phyloP scores from a whole-genome alignment of 2,113 vertebrate genomes.

The Hystrix cristata region DNA sequence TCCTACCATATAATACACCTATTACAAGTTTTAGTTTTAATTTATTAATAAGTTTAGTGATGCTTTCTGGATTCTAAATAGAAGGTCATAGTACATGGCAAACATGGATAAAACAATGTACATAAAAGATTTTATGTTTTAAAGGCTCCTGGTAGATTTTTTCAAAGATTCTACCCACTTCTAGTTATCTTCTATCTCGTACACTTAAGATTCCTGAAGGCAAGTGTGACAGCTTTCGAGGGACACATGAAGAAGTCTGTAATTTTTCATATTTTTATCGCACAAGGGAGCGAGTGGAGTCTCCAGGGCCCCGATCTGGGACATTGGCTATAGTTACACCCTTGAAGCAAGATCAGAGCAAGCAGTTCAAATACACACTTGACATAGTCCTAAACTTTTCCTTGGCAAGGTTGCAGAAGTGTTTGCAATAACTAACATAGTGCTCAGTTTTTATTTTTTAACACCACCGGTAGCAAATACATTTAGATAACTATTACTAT shows the following conservation, averaged over 20 bases:
- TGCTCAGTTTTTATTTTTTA: slow-evolving; percentile 58
- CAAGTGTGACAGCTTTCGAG: slow-evolving; percentile 64
- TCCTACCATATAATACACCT: neutral
- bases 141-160: neutral
- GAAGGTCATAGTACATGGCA: neutral
- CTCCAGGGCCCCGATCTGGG: neutral
- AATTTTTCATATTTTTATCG: slow-evolving; percentile 67
- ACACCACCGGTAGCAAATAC: neutral
- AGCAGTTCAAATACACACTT: slow-evolving; percentile 85
- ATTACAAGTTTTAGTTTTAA: neutral
- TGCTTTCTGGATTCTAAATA: neutral
- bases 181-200: slow-evolving; percentile 6
- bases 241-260: neutral
- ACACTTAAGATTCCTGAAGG: neutral
- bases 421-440: slow-evolving; percentile 50
- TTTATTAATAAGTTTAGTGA: neutral
- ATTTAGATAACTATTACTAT: neutral
- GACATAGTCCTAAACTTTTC: slow-evolving; percentile 80
- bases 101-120: neutral
- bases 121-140: neutral
- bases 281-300: neutral
- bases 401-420: slow-evolving; percentile 75
- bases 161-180: neutral
- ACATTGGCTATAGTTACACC: slow-evolving; percentile 64
- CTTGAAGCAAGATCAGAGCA: slow-evolving; percentile 83